Conservation (phyloP, 2,797 vertebrate genomes). For the Halcyon chelicuti region DNA sequence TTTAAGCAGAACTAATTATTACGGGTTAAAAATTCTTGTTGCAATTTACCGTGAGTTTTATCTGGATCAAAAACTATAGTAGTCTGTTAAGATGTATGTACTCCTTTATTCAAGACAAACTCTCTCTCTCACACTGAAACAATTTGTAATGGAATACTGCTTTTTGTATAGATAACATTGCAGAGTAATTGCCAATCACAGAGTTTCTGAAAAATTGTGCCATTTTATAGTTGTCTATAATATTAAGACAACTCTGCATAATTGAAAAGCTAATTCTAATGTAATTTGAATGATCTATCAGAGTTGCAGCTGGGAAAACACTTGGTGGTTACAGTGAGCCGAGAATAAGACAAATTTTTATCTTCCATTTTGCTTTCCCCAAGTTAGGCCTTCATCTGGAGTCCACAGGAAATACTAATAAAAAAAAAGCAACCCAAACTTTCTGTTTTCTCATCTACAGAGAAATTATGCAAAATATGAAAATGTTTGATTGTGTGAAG, state of each 20-base stretch:
- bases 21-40: not conserved
- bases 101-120: not conserved
- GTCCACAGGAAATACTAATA: not conserved
- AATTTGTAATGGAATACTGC: constrained; percentile 8
- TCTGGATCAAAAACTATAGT: not conserved
- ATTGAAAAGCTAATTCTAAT: not conserved
- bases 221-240: not conserved
- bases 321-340: not conserved
- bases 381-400: not conserved
- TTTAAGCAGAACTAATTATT: not conserved
- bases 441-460: not conserved
- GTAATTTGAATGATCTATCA: not conserved
- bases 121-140: not conserved
- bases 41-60: not conserved
- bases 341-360: not conserved
- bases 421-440: not conserved
- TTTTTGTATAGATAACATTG: not conserved
- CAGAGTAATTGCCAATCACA: not conserved
- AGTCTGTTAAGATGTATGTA: not conserved
- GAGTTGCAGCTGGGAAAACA: not conserved
- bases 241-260: not conserved
- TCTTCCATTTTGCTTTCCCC: not conserved
- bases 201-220: not conserved
- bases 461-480: not conserved
- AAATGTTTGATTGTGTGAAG: not conserved